phyloP scores from a whole-genome alignment of 2,797 vertebrate genomes.

The Rhynchotus rufescens region DNA sequence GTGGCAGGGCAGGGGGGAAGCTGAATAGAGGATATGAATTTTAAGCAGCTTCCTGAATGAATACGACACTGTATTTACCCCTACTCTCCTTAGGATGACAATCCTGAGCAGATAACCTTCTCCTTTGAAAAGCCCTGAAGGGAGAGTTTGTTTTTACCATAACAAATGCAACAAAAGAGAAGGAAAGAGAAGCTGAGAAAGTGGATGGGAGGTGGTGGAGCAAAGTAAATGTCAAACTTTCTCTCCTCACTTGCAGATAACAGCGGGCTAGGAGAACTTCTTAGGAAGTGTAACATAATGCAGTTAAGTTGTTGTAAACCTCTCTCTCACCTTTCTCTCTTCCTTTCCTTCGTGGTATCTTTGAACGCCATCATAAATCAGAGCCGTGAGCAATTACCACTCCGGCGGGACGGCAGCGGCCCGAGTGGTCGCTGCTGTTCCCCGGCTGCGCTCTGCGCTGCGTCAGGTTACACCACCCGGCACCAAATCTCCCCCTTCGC shows the following conservation, averaged over 20 bases:
- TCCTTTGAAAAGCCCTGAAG: slow-evolving; percentile 11
- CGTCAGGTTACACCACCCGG: slow-evolving; percentile 53
- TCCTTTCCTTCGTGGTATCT: slow-evolving; percentile 65
- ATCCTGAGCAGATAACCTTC: slow-evolving; percentile 48
- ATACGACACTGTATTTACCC: slow-evolving; percentile 22
- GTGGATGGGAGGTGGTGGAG: background rate
- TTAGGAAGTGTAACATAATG: slow-evolving; percentile 52
- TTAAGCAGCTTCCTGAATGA: slow-evolving; percentile 55
- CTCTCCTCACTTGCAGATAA: slow-evolving; percentile 53
- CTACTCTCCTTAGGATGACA: slow-evolving; percentile 42
- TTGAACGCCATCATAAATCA: slow-evolving; percentile 68
- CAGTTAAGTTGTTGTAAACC: slow-evolving; percentile 63
- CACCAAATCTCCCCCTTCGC: slow-evolving; percentile 67
- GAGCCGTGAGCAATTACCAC: slow-evolving; percentile 64
- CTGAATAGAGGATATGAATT: slow-evolving; percentile 41
- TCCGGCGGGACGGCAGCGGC: slow-evolving; percentile 29
- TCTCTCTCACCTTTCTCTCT: slow-evolving; percentile 55
- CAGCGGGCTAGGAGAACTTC: slow-evolving; percentile 27
- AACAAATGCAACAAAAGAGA: slow-evolving; percentile 50
- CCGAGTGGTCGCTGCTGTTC: slow-evolving; percentile 51
- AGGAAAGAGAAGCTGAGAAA: slow-evolving; percentile 14
- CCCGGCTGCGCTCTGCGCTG: slow-evolving; percentile 54
- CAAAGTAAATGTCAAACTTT: slow-evolving; percentile 70
- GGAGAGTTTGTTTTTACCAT: slow-evolving; percentile 42
- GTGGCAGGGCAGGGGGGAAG: background rate